These are phyloP conservation scores for Scleropages formosus DNA, from an alignment of 2,797 vertebrate genomes.

Conservation along the genomic window DNA sequence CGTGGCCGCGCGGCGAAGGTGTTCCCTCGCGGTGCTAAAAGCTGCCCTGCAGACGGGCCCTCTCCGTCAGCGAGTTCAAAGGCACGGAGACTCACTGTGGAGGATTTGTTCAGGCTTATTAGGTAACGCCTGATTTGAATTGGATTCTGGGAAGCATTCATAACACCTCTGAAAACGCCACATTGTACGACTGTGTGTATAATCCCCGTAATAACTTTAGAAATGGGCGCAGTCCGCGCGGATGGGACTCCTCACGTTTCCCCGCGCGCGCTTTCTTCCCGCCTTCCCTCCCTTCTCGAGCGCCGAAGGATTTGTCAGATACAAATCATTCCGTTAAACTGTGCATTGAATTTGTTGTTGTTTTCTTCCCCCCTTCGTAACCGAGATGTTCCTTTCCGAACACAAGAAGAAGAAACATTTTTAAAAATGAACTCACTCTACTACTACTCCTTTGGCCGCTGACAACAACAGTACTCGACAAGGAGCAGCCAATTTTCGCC, in stretches of 20 bases:
- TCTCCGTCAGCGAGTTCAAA: constrained; percentile 71
- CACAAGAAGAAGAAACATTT: no score
- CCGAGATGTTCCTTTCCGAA: constrained; percentile 41
- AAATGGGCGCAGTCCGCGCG: constrained; percentile 66
- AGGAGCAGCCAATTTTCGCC: no score
- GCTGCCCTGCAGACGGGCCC: constrained; percentile 76
- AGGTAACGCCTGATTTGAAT: constrained; percentile 80
- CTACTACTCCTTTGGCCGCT: no score
- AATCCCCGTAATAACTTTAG: constrained; percentile 77
- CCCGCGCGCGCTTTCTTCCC: constrained; percentile 62
- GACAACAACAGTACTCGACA: no score
- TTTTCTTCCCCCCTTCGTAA: no score
- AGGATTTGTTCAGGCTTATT: constrained; percentile 81
- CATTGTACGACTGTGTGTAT: constrained; percentile 77
- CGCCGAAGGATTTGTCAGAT: constrained; percentile 38
- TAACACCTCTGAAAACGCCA: constrained; percentile 77
- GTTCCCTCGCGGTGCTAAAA: constrained; percentile 59
- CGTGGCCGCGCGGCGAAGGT: constrained; percentile 57
- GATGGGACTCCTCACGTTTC: constrained; percentile 70
- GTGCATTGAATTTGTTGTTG: no score
- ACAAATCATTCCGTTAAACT: constrained; percentile 25
- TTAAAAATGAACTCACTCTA: no score
- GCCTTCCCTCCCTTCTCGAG: constrained; percentile 63
- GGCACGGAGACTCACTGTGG: constrained; percentile 70
- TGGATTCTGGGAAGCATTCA: constrained; percentile 77